These are phyloP conservation scores for Ceratotherium simum DNA, from an alignment of 2,113 vertebrate genomes.

Conservation along the genomic window DNA sequence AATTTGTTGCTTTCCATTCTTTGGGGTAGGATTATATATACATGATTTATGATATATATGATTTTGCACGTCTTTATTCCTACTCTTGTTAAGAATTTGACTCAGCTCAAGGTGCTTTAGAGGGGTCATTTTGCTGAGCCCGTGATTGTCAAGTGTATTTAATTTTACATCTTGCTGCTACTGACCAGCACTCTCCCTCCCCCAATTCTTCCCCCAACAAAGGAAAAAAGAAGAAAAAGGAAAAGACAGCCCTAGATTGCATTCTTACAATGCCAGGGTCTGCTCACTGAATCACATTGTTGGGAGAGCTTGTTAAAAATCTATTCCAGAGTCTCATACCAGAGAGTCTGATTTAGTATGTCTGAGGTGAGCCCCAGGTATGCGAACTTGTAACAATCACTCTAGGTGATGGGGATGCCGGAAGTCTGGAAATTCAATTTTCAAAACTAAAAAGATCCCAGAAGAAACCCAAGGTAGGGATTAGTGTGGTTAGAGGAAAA, in stretches of 20 bases:
- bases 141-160: not conserved
- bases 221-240: not conserved
- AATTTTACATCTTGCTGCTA: not conserved
- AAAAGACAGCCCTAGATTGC: not conserved
- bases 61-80: not conserved
- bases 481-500: not conserved
- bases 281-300: not conserved
- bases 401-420: not conserved
- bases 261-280: not conserved
- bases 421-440: not conserved
- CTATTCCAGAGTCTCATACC: not conserved
- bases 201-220: no score
- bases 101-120: not conserved
- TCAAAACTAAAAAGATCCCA: not conserved
- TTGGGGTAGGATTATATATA: not conserved
- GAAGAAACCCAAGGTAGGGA: not conserved
- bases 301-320: not conserved
- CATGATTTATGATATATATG: not conserved
- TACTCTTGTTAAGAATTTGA: not conserved
- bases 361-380: not conserved
- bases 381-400: not conserved
- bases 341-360: not conserved
- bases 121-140: not conserved
- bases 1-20: not conserved
- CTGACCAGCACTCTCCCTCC: not conserved